Evolutionary conservation across 2,888 invertebrate genomes (phyloP).

Genomic region (Thera britannica): DNA sequence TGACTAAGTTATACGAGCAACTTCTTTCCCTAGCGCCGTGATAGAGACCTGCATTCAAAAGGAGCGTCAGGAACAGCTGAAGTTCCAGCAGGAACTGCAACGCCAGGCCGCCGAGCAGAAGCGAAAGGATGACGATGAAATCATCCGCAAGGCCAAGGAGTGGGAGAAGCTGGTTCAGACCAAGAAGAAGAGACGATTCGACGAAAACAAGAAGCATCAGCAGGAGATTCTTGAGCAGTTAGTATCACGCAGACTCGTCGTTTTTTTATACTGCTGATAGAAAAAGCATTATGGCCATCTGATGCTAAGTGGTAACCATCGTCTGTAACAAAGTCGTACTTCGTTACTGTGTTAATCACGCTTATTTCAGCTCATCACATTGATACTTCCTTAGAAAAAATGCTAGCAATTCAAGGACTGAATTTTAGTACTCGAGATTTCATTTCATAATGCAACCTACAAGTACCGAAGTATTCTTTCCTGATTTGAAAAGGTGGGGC

Average conservation of each 20-base stretch:
- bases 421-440: too few relatives aligned
- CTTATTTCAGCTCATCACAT: too few relatives aligned
- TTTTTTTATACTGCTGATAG: too few relatives aligned
- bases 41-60: conserved; percentile 75
- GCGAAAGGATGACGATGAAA: conserved; percentile 60
- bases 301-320: too few relatives aligned
- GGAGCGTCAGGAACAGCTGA: conserved; percentile 70
- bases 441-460: too few relatives aligned
- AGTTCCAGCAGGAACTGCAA: conserved; percentile 64
- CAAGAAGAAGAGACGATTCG: conserved; percentile 55
- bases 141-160: conserved; percentile 64
- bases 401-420: too few relatives aligned
- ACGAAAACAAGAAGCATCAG: conserved; percentile 68
- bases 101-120: conserved; percentile 59
- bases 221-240: conserved; percentile 71
- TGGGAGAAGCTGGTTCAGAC: conserved; percentile 62
- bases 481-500: neutral
- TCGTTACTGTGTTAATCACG: too few relatives aligned
- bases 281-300: too few relatives aligned
- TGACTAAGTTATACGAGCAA: too few relatives aligned
- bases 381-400: too few relatives aligned
- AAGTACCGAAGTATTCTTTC: too few relatives aligned
- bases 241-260: conserved; percentile 36
- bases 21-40: conserved; percentile 61
- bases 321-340: too few relatives aligned